phyloP scores from a whole-genome alignment of 2,113 vertebrate genomes.

The Pimephales promelas region DNA sequence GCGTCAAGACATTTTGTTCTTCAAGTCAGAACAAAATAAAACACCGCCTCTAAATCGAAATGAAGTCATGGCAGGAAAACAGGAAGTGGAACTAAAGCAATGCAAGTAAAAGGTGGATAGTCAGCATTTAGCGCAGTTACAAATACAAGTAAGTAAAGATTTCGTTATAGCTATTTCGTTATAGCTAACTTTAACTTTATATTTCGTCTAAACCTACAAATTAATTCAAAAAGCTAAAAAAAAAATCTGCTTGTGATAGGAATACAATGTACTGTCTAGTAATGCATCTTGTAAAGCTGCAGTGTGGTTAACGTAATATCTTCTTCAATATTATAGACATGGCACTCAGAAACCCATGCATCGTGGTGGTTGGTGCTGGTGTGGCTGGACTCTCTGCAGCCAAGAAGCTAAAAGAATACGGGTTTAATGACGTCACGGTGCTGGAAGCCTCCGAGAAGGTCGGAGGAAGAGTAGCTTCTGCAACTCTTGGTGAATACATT shows the following conservation, averaged over 20 bases:
- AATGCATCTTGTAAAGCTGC: not conserved
- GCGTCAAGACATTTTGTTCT: no score
- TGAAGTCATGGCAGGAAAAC: not conserved
- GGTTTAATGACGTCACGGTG: slow-evolving; percentile 57
- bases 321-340: not conserved
- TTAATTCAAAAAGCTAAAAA: not conserved
- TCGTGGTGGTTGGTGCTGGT: slow-evolving; percentile 62
- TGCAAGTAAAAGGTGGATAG: not conserved
- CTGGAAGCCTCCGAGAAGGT: slow-evolving; percentile 51
- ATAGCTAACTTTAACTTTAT: not conserved
- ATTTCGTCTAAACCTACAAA: not conserved
- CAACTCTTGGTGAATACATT: slow-evolving; percentile 47
- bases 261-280: not conserved
- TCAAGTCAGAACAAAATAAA: not conserved
- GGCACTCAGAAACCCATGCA: slow-evolving; percentile 39
- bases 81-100: not conserved
- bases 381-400: slow-evolving; percentile 59
- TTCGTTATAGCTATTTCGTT: not conserved
- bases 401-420: slow-evolving; percentile 45
- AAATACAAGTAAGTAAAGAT: slow-evolving; percentile 13
- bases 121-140: not conserved
- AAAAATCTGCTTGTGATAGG: not conserved
- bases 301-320: not conserved
- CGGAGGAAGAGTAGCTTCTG: slow-evolving; percentile 58
- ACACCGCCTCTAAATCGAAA: not conserved